Conservation (phyloP, 2,113 vertebrate species). For the Spilogale gracilis region DNA sequence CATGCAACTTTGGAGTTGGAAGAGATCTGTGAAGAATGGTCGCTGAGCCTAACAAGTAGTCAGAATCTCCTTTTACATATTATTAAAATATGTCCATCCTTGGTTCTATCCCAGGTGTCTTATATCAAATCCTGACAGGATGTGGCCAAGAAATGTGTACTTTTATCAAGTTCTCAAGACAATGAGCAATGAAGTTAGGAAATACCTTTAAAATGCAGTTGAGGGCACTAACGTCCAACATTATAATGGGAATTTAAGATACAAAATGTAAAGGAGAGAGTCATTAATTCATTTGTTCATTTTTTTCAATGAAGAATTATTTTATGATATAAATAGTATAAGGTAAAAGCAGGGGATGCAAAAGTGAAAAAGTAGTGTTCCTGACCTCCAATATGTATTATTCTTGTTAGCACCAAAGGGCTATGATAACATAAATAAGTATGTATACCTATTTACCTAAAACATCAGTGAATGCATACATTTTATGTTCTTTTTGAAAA, state of each 20-base stretch:
- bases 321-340: background rate
- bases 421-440: background rate
- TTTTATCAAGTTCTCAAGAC: background rate
- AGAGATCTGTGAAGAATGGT: background rate
- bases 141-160: background rate
- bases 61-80: background rate
- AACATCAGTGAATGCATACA: background rate
- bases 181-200: background rate
- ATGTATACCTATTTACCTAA: background rate
- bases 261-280: background rate
- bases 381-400: background rate
- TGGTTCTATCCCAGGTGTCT: background rate
- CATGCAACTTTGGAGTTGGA: background rate
- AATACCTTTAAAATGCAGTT: background rate
- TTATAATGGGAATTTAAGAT: background rate
- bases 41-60: background rate
- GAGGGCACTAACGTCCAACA: background rate
- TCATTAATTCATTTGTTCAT: background rate
- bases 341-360: background rate
- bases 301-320: background rate
- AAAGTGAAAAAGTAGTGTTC: background rate
- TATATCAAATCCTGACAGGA: background rate
- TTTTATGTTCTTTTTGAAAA: constrained; percentile 34
- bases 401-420: background rate
- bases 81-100: background rate